These are phyloP conservation scores for Lamprologus speciosus DNA, from an alignment of 2,113 vertebrate genomes.

Conservation along the genomic window DNA sequence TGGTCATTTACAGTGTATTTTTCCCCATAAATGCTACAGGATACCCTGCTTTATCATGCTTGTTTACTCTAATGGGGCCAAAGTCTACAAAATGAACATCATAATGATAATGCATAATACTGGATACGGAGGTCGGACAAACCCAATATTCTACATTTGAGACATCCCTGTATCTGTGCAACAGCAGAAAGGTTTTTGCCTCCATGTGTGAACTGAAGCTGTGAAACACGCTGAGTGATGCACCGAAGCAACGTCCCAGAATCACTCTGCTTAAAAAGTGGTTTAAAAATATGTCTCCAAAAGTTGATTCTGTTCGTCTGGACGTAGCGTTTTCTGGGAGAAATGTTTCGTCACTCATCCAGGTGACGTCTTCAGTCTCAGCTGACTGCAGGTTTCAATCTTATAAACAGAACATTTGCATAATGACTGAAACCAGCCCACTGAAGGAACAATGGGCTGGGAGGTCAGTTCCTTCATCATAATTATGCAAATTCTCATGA, in stretches of 20 bases:
- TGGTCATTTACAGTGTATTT: not conserved
- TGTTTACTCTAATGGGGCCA: not conserved
- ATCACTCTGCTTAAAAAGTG: not conserved
- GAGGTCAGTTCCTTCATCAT: too few species aligned
- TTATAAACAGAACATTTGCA: too few species aligned
- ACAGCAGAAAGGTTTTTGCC: not conserved
- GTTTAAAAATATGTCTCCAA: too few species aligned
- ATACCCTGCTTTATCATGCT: not conserved
- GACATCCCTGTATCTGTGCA: not conserved
- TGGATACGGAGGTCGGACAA: not conserved
- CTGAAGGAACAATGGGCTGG: too few species aligned
- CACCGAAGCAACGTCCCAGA: not conserved
- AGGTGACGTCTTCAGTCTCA: rapidly evolving
- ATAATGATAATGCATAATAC: not conserved
- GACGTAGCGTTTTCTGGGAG: too few species aligned
- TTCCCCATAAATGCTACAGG: rapidly evolving
- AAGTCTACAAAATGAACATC: not conserved
- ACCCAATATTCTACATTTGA: not conserved
- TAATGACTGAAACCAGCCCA: too few species aligned
- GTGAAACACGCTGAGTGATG: not conserved
- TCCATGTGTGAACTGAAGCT: not conserved
- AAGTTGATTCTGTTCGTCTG: too few species aligned
- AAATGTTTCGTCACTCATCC: too few species aligned
- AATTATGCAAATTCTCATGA: too few species aligned
- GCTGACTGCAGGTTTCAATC: too few species aligned